phyloP scores from a whole-genome alignment of 1,140 invertebrate genomes.

The Frieseomelitta varia region DNA sequence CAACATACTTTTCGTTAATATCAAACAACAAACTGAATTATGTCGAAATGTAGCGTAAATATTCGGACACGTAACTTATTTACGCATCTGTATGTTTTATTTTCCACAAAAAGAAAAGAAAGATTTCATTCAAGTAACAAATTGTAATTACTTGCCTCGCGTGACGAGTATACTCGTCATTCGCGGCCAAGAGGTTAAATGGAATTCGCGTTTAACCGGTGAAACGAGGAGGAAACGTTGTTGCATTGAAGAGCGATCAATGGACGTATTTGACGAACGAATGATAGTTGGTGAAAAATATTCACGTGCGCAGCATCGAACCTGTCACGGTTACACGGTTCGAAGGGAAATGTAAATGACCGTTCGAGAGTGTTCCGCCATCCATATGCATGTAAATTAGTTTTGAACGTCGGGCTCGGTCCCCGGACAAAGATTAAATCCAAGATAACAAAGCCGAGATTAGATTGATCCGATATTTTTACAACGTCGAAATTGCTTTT shows the following conservation, averaged over 20 bases:
- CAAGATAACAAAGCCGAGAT: slow-evolving; percentile 39
- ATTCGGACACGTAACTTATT: too few relatives aligned
- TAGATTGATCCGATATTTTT: slow-evolving; percentile 44
- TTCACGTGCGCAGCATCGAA: neutral
- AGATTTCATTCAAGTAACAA: too few relatives aligned
- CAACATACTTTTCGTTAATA: too few relatives aligned
- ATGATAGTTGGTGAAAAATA: neutral
- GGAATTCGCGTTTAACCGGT: neutral
- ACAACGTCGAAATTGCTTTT: slow-evolving; percentile 43
- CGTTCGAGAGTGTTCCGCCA: neutral
- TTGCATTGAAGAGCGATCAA: neutral
- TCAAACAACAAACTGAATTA: too few relatives aligned
- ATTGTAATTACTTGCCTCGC: too few relatives aligned
- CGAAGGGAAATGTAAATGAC: slow-evolving; percentile 7
- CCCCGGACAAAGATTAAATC: slow-evolving; percentile 7
- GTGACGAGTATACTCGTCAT: too few relatives aligned
- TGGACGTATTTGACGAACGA: too few relatives aligned
- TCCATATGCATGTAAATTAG: slow-evolving; percentile 39
- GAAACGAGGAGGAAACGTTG: neutral
- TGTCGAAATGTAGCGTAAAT: too few relatives aligned
- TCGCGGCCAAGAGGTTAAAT: too few relatives aligned
- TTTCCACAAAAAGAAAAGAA: too few relatives aligned
- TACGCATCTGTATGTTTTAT: too few relatives aligned
- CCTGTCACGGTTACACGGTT: neutral
- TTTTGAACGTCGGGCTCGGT: neutral